Evolutionary conservation across 2,113 vertebrate species (phyloP).

Genomic region (Saiga tatarica): DNA sequence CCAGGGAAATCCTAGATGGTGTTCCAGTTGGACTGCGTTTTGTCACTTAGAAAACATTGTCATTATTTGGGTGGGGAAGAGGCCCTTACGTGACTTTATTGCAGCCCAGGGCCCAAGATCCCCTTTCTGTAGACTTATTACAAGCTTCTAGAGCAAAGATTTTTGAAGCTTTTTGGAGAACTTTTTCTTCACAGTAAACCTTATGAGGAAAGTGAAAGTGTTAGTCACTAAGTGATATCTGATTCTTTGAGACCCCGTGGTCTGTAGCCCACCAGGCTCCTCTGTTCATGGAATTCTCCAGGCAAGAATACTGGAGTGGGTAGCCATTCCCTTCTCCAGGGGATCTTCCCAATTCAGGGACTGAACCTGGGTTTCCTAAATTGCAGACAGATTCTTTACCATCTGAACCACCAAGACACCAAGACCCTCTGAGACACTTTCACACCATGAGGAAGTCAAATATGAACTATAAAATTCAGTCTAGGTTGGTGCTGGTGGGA

Average conservation of each 20-base stretch:
- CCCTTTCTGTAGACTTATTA: not conserved
- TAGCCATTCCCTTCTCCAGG: not conserved
- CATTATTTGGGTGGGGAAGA: not conserved
- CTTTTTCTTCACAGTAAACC: not conserved
- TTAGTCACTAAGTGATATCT: not conserved
- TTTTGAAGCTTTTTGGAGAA: not conserved
- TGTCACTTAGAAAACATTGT: not conserved
- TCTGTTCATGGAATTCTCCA: not conserved
- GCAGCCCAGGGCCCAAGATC: not conserved
- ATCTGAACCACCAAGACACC: not conserved
- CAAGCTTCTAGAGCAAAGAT: not conserved
- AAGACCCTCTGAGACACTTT: not conserved
- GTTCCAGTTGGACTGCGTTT: not conserved
- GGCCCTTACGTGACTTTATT: not conserved
- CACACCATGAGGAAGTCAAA: not conserved
- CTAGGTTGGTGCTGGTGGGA: not conserved
- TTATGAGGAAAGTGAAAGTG: not conserved
- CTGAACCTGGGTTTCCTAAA: not conserved
- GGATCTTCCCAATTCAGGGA: not conserved
- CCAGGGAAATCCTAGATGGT: not conserved
- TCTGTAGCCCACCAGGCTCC: not conserved
- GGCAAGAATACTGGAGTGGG: not conserved
- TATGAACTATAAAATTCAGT: not conserved
- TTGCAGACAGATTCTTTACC: not conserved
- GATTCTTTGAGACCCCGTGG: not conserved